phyloP scores from a whole-genome alignment of 2,797 vertebrate genomes.

The Okamejei kenojei region DNA sequence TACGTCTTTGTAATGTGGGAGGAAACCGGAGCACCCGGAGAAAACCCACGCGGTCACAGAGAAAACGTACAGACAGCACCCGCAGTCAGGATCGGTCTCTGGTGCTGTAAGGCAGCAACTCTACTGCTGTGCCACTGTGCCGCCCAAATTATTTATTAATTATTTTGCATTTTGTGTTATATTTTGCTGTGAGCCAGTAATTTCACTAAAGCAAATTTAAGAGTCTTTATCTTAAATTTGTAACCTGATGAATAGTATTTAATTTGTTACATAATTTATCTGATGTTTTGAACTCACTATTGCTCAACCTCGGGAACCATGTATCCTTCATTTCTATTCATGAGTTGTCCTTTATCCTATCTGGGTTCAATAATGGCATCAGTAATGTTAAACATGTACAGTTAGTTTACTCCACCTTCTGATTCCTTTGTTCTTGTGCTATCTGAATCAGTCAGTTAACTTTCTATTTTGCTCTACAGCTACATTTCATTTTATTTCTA shows the following conservation, averaged over 20 bases:
- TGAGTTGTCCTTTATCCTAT: background rate
- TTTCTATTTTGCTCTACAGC: background rate
- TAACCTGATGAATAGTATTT: background rate
- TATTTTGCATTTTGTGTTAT: background rate
- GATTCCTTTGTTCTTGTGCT: background rate
- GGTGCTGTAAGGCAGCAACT: too few species aligned
- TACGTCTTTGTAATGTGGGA: too few species aligned
- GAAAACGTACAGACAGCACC: too few species aligned
- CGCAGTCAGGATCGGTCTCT: too few species aligned
- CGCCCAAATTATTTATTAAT: too few species aligned
- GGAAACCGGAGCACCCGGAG: too few species aligned
- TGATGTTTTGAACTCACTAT: background rate
- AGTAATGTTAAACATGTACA: background rate
- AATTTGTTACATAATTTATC: background rate
- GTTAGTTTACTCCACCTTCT: background rate
- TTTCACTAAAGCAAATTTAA: background rate
- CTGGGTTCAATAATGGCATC: background rate
- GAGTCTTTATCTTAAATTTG: background rate
- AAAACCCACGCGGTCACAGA: too few species aligned
- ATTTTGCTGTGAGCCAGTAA: constrained; percentile 11
- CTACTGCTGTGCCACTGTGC: too few species aligned
- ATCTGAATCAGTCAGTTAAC: background rate
- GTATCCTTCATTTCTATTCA: background rate
- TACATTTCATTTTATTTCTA: background rate
- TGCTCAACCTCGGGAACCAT: background rate